These are phyloP conservation scores for Lampris incognitus DNA, from an alignment of 2,113 vertebrate genomes.

Conservation along the genomic window DNA sequence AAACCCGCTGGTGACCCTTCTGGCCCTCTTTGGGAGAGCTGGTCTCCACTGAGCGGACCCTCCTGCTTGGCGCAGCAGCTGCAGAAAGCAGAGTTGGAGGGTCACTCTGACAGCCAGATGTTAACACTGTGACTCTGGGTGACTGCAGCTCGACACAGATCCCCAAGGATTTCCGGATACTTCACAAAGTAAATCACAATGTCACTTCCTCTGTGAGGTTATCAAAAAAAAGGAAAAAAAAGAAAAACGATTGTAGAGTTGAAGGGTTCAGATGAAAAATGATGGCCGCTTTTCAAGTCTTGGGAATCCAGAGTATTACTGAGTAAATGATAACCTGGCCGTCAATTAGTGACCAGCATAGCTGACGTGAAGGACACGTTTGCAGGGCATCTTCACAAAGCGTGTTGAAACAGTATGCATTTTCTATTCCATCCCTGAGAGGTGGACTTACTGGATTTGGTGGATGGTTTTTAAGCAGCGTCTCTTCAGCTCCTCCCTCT, in stretches of 20 bases:
- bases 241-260: not conserved
- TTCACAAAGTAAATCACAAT: constrained; percentile 32
- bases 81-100: constrained; percentile 73
- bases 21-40: constrained; percentile 77
- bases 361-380: not conserved
- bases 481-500: constrained; percentile 71
- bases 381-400: not conserved
- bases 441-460: constrained; percentile 80
- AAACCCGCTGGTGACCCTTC: constrained; percentile 74
- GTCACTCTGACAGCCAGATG: constrained; percentile 79
- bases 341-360: not conserved
- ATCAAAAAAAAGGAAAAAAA: not conserved
- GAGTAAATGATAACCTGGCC: not conserved
- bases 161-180: constrained; percentile 54
- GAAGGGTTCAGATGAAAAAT: not conserved
- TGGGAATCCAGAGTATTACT: not conserved
- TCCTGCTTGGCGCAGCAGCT: constrained; percentile 80
- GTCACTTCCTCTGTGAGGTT: constrained; percentile 30
- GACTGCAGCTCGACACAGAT: constrained; percentile 62
- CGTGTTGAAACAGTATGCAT: not conserved
- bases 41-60: constrained; percentile 77
- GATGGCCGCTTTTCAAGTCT: not conserved
- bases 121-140: constrained; percentile 74
- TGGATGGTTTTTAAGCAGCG: constrained; percentile 60
- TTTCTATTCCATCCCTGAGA: constrained; percentile 30